Base-by-base conservation (phyloP, 2,888 invertebrate species). In the Mayetiola destructor region DNA sequence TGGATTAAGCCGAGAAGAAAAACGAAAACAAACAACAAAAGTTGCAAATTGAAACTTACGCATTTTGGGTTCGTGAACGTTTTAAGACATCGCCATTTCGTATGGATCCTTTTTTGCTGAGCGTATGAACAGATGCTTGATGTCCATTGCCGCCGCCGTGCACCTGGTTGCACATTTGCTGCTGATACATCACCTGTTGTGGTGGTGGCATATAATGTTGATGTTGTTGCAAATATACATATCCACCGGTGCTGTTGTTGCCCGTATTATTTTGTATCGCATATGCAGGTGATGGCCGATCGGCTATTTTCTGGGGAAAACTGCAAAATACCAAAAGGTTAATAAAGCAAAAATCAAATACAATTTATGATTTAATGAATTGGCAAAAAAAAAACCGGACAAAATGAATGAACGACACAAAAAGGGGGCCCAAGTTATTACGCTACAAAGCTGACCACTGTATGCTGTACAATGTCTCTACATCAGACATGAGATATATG, bases 41-140 rank as follows among this genome's bases (percentile, higher is more conserved):
- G 32, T 12, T 32, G 32, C 32, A 32, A 6, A 32, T 32, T 32
- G 8, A 27, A 48, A 79, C 81, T 80, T 75, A 82, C 81, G 80
- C 80, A 63, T 78, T 78, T 70, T 82, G 82, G 62, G 80, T 77
- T 66, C 82, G 74, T 63, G 80, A 79, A 60, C 82, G 75, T 67
- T 83, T 82, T 62, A 81, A 70, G 57, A 81, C 77, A 66, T 82
- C 82, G 61, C 76, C 68, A 65, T 76, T 82, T 58, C 82, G 73
- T 48, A 80, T 75, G 23, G 80, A 78, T 57, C 79, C 79, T 66
- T 82, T 82, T 67, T 82, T 82, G 67, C 78, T 77, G 62, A 79
- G 69, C 56, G 75, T 74, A 65, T 79, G 79, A 58, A 66, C 57
- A 23, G 58, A 27, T 35, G 37, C 16, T 42, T 60, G 61, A 57